Base-by-base conservation (phyloP, 2,888 invertebrate genomes). In the Drosophila quasianomalipes region DNA sequence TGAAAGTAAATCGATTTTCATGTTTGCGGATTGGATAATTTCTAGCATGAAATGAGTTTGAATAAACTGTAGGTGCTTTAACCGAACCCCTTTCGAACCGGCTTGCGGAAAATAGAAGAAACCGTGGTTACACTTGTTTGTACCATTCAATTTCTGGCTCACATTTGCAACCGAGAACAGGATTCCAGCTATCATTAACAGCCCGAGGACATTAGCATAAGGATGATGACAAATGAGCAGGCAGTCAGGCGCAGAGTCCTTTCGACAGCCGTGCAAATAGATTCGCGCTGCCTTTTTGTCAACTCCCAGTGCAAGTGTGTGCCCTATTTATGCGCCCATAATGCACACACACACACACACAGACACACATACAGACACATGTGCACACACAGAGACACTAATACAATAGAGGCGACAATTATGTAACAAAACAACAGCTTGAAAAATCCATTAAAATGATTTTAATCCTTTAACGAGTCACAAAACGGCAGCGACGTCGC, bases 391-490 rank as follows among this genome's bases (percentile, higher is more conserved):
- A 55, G 30, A 66, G 52, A 67, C 67, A 73, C 68, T 44, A 41
- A 57, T 55, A 85, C 75, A 82, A 86, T 79, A 79, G 76, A 74
- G 71, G 77, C 83, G 76, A 87, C 86, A 87, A 87, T 87, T 85
- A 87, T 88, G 83, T 79, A 89, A 86, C 85, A 90, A 89, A 87
- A 84, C 91, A 90, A 87, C 88, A 89, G 91, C 88, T 88, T 88
- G 91, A 85, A 85, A 92, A 92, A 92, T 92, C 92, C 92, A 92
- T 92, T 92, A 92, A 92, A 92, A 92, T 90, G 79, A 82, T 84
- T 90, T 91, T 92, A 92, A 92, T 92, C 92, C 92, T 91, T 92
- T 91, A 91, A 92, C 92, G 90, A 91, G 88, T 85, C 86, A 82
- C 89, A 84, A 90, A 90, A 80, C 82, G 74, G 64, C 82, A 61